Evolutionary conservation across 2,113 vertebrate species (phyloP).

Genomic region (Bettongia penicillata): DNA sequence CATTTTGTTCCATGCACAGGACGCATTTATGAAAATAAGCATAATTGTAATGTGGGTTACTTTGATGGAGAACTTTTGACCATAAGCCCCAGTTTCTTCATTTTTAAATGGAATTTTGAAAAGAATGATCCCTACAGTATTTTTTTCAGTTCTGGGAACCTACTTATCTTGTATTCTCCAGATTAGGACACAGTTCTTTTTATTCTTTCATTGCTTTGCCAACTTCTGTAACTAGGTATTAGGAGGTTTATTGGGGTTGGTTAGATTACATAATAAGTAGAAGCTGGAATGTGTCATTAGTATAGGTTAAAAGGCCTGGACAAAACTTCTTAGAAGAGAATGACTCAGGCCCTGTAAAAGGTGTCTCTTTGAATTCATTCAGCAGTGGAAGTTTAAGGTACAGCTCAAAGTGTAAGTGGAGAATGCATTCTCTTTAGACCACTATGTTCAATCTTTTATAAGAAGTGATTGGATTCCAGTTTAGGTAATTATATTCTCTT

Average conservation of each 20-base stretch:
- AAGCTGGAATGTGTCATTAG: not conserved
- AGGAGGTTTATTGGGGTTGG: not conserved
- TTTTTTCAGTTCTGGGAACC: not conserved
- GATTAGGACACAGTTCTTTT: not conserved
- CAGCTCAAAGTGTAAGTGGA: not conserved
- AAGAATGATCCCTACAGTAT: not conserved
- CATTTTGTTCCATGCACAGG: not conserved
- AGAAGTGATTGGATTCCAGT: not conserved
- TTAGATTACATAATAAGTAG: not conserved
- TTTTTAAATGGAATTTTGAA: not conserved
- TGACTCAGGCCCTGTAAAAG: not conserved
- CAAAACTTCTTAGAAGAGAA: not conserved
- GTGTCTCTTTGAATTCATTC: not conserved
- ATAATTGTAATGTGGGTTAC: not conserved
- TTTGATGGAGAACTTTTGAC: conserved; percentile 3
- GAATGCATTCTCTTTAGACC: not conserved
- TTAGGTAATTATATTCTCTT: not conserved
- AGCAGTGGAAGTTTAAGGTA: not conserved
- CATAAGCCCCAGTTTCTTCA: not conserved
- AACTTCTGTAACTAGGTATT: not conserved
- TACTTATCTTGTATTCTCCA: not conserved
- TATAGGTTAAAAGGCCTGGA: not conserved
- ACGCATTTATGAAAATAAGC: not conserved
- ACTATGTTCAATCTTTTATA: not conserved
- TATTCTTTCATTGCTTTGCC: not conserved